Evolutionary conservation across 2,797 vertebrate genomes (phyloP), one percentile per base, ranked within the genome.

Genomic region (Eptatretus atami): DNA sequence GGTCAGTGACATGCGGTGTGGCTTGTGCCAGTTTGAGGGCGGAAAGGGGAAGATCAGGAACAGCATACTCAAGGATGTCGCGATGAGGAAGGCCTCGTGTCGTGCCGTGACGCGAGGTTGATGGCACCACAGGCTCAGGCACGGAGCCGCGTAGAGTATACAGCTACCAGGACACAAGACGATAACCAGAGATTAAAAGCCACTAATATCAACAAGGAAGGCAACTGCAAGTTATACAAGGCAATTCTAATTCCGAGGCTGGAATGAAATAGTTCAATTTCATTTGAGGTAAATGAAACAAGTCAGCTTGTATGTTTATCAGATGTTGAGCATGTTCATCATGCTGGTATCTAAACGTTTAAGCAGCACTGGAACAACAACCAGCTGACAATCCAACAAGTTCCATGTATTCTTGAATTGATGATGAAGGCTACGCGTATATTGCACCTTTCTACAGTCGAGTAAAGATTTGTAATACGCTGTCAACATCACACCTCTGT

Each of bases 1-100:
- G 87, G 70, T 94, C 86, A 0, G 82, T 80, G 71, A 86, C 84
- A 68, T 82, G 86, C n/a, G 82, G 77, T 0, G 82, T 78, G 73
- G 65, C 80, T 64, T 83, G 73, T 0, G 85, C 81, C 64, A 84
- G 72, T 11, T 81, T 79, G 54, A 94, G 71, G 69, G 84, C 85
- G 31, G 82, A 79, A 14, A 79, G 73, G 61, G 73, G 84, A 66
- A 94, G 77, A 69, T 93, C 83, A 0, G 85, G 86, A 13, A 92
- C 67, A 3, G 86, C 76, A 1, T 82, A 79, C 65, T 92, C 85
- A 71, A 94, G 69, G 1, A 82, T 78, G 1, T 93, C 87, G 68
- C 80, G 83, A 60, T 81, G 73, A 0, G 79, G 83, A 6, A 94
- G 74, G 2, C 87, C 83, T 1, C 84, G 76, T 6, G 80, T 77